Evolutionary conservation across 1,140 invertebrate genomes (phyloP).

Genomic region (Listronotus oregonensis): DNA sequence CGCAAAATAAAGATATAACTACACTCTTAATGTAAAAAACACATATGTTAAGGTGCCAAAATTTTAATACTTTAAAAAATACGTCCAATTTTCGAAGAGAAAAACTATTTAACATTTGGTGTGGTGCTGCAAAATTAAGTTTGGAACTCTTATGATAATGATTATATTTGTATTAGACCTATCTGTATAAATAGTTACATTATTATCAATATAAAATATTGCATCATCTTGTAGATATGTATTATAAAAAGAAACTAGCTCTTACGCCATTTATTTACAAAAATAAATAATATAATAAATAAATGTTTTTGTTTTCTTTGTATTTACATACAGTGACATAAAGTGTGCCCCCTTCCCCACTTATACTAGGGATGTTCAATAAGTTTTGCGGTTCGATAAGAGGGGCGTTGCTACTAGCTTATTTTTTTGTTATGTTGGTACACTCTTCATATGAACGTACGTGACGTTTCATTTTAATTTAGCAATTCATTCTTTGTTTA

Average conservation of each 20-base stretch:
- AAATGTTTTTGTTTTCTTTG: neutral
- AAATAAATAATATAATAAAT: constrained; percentile 31
- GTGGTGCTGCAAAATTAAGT: constrained; percentile 47
- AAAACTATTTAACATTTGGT: constrained; percentile 40
- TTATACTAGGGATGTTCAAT: too few species aligned
- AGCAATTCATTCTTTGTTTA: too few species aligned
- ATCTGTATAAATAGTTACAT: constrained; percentile 23
- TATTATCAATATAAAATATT: constrained; percentile 33
- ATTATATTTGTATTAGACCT: constrained; percentile 25
- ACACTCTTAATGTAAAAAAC: neutral
- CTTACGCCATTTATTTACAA: constrained; percentile 50
- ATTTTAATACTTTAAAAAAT: constrained; percentile 23
- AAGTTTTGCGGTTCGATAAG: too few species aligned
- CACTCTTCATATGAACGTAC: too few species aligned
- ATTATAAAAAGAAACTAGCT: constrained; percentile 43
- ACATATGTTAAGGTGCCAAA: constrained; percentile 20
- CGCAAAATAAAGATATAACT: too few species aligned
- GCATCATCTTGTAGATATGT: constrained; percentile 53
- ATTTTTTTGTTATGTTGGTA: too few species aligned
- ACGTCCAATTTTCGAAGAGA: constrained; percentile 8
- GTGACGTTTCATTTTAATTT: too few species aligned
- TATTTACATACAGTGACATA: too few species aligned
- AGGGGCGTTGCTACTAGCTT: too few species aligned
- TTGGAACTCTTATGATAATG: constrained; percentile 22
- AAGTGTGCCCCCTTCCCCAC: too few species aligned